Evolutionary conservation across 1,140 invertebrate species (phyloP), one percentile per base, ranked within the genome.

Genomic region (Listronotus oregonensis): DNA sequence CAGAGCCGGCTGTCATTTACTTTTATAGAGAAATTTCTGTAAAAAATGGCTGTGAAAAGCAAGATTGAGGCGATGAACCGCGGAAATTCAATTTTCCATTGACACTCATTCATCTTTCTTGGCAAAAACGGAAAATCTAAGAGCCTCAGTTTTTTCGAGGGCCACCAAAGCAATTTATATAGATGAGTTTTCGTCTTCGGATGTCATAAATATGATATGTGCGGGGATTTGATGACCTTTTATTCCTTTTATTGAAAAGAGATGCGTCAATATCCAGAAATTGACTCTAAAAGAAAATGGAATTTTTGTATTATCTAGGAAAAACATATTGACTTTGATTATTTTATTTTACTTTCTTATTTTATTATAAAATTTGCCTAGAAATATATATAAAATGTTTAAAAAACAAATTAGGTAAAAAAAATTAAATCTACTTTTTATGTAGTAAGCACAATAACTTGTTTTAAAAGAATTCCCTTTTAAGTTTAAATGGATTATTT

Each of bases 31-130:
- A 69, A 71, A 73, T 73, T 73, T 64, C 62, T 68, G 46, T 67
- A 73, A 73, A 70, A 73, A 72, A 72, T 70, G 66, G 62, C 57
- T 39, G 46, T 55, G 66, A 69, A 72, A 51, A 55, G 66, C 68
- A 73, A 71, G 82, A 83, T 82, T 82, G 80, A 82, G 79, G 81
- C 82, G 81, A 83, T 82, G 80, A 80, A 82, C 79, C 80, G 75
- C 78, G 75, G 80, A 80, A 62, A 82, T 82, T 81, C 81, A 82
- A 82, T 82, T 82, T 82, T 80, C 80, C 80, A 82, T 82, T 78
- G 80, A 82, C 79, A 80, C 75, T 77, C 79, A 81, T 81, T 79
- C 72, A 77, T 79, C 77, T 78, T 75, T 55, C 18, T 32, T 34
- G 6, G 43, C 7, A 43, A 65, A 65, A 65, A 46, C 37, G 64